Evolutionary conservation across 2,888 invertebrate genomes (phyloP).

Genomic region (Drosophila atripex): DNA sequence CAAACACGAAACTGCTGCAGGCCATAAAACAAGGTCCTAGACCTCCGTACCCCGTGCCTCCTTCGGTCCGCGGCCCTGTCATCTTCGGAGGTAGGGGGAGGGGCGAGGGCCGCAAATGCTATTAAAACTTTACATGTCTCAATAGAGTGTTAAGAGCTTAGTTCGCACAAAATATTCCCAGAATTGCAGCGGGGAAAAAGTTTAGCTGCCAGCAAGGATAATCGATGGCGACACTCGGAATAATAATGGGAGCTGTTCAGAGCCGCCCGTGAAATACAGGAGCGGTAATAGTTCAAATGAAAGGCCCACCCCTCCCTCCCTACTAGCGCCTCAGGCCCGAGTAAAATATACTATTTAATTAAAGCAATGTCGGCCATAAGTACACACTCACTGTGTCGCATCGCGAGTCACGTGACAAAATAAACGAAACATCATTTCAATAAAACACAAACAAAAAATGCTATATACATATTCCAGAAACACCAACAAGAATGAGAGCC

Average conservation of each 20-base stretch:
- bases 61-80: not conserved
- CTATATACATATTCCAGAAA: constrained; percentile 1
- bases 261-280: no score
- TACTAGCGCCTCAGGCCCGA: no score
- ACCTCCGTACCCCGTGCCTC: constrained; percentile 4
- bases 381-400: constrained; percentile 26
- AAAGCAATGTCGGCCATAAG: constrained; percentile 29
- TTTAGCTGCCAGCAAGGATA: constrained; percentile 23
- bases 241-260: not conserved
- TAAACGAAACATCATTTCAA: constrained; percentile 57
- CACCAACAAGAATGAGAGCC: constrained; percentile 13
- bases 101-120: constrained; percentile 60
- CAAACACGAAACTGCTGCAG: constrained; percentile 78
- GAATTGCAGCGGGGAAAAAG: constrained; percentile 42
- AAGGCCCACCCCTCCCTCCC: no score
- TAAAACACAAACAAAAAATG: constrained; percentile 32
- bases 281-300: no score
- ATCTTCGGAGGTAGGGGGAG: constrained; percentile 24
- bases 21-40: constrained; percentile 69
- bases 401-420: constrained; percentile 63
- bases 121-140: constrained; percentile 80
- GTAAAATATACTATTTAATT: constrained; percentile 26
- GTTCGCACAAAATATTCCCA: constrained; percentile 72
- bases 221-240: not conserved
- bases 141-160: constrained; percentile 79